Conservation (phyloP, 2,113 vertebrate species). For the Alexandromys fortis region DNA sequence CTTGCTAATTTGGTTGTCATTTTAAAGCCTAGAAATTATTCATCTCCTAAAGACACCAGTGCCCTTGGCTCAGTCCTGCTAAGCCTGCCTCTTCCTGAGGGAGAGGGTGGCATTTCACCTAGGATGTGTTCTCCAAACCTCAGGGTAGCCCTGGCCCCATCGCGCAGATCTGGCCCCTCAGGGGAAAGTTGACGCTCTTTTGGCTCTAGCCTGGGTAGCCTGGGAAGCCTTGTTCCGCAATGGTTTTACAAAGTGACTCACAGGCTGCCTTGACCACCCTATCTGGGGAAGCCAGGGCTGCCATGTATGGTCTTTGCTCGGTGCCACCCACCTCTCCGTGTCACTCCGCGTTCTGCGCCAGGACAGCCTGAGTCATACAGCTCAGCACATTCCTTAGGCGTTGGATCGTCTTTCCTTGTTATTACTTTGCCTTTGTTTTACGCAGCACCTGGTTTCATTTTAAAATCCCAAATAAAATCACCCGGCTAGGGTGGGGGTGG, state of each 20-base stretch:
- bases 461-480: slow-evolving; percentile 75
- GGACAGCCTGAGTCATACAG: slow-evolving; percentile 78
- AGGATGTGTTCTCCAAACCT: background rate
- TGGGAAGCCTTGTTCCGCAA: slow-evolving; percentile 46
- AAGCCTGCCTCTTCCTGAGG: slow-evolving; percentile 7
- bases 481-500: background rate
- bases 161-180: background rate
- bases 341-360: slow-evolving; percentile 55
- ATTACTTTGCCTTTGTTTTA: slow-evolving; percentile 74
- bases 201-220: background rate
- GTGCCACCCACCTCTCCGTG: slow-evolving; percentile 63
- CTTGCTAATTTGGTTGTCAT: background rate
- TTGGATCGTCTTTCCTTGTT: slow-evolving; percentile 68
- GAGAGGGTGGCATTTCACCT: background rate
- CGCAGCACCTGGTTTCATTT: slow-evolving; percentile 80
- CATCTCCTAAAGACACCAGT: background rate
- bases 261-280: slow-evolving; percentile 33
- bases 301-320: slow-evolving; percentile 63
- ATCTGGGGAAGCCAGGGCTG: slow-evolving; percentile 53
- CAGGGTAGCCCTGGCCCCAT: slow-evolving; percentile 2
- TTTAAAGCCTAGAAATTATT: background rate
- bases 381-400: slow-evolving; percentile 74
- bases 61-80: background rate
- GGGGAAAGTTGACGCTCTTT: background rate
- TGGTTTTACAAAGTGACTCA: slow-evolving; percentile 66